Base-by-base conservation (phyloP, 2,113 vertebrate genomes). In the Lepus americanus region DNA sequence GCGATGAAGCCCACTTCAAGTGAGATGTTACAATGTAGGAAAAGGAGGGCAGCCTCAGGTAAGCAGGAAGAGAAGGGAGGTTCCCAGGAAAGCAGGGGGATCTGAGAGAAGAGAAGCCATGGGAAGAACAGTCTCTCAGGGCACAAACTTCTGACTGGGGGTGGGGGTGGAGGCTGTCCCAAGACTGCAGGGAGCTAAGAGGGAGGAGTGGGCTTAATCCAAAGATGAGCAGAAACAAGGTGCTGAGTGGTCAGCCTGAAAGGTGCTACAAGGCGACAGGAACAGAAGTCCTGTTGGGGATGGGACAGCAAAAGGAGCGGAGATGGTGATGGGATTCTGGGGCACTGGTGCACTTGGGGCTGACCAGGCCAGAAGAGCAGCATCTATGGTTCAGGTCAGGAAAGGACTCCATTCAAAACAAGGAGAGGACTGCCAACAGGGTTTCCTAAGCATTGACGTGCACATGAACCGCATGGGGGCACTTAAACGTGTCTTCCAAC, bases 391-490 rank as follows among this genome's bases (percentile, higher is more conserved):
- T 39, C 51, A 27, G 22, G 8, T 74, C 36, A 79, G 12, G 16
- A 73, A 89, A 49, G 33, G 29, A 51, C 27, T 53, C 9, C 14
- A 7, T 74, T 70, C 63, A 51, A n/a, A 27, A 77, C 25, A 70
- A 78, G 36, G 19, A 67, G 44, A 87, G 79, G 12, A 85, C 64
- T 78, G 80, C 69, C 27, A 87, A 31, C 22, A 61, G 33, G 31
- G 44, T 53, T 87, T 93, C n/a, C 79, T 74, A 82, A 93, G 53
- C 39, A 49, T 77, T 76, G 92, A 64, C 53, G 33, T 74, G 55
- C 13, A 49, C 31, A 17, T 55, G 80, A 85, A 83, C 80, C 63
- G 77, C 53, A 16, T 44, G 13, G 33, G 31, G 66, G 89, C 73
- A 55, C 31, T 69, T 51, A 51, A 74, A 12, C 14, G n/a, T 85